Evolutionary conservation across 2,113 vertebrate genomes (phyloP), one percentile per base, ranked within the genome.

Genomic region (Malurus elegans): DNA sequence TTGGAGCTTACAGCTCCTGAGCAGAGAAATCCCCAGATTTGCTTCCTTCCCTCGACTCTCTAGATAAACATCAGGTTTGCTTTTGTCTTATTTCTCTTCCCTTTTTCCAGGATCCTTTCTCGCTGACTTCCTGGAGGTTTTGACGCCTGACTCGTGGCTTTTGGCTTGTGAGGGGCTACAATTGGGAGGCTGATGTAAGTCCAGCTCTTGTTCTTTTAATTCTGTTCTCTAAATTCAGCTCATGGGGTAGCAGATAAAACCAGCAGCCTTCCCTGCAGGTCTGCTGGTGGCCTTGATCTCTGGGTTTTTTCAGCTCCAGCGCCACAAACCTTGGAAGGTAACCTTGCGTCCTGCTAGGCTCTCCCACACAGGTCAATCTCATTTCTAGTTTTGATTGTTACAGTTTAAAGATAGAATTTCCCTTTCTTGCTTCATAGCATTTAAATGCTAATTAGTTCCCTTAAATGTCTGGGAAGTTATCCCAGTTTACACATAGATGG

Each of bases 371-470:
- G 90, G 92, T 88, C 81, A 95, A 92, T 95, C 93, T 96, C 92
- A 94, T 95, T 95, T 94, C 85, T 89, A 76, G 60, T 85, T 95
- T 88, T 92, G 94, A 91, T 95, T 92, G 95, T 95, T 86, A 91
- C 78, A 94, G 79, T 95, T 91, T 92, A 94, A 91, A 96, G 92
- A 90, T 24, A 88, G 85, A 94, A 78, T 95, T 96, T 96, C 75
- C 75, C 56, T 96, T 96, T 96, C 88, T 95, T 94, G 75, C 86
- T 94, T 93, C 82, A 78, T 34, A 78, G 90, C 79, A 93, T 96
- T 96, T 90, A 97, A 94, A 97, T 95, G 94, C 90, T 96, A 96
- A 97, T 93, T 76, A 92, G 88, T 32, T 80, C 28, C 88, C 92
- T 95, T 94, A 93, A 94, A 95, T 67, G 78, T 60, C 92, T 76